Percentiles rank a stretch among this genome's conserved stretches.
These are phyloP conservation scores for Chirona hameri DNA, from an alignment of 2,888 invertebrate genomes.

Conservation along the genomic window DNA sequence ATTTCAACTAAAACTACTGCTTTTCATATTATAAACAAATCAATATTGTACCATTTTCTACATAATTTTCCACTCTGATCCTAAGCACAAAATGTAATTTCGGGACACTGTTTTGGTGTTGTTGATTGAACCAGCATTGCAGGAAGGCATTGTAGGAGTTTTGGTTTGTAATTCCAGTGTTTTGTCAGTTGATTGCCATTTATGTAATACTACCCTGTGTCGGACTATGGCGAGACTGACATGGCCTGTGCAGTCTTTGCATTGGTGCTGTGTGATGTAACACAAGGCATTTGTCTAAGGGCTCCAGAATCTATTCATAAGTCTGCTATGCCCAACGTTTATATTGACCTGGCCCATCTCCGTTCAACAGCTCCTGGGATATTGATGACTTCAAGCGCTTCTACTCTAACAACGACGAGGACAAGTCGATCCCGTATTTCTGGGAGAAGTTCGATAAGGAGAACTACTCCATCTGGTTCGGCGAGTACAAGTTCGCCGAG, in stretches of 20 bases:
- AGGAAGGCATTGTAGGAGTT: no score
- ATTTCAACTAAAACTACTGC: no score
- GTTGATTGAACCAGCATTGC: no score
- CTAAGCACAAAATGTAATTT: no score
- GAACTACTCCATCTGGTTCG: constrained; percentile 94
- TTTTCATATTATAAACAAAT: no score
- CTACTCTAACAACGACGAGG: constrained; percentile 94
- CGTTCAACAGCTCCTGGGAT: constrained; percentile 68
- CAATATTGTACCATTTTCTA: no score
- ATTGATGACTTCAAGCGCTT: constrained; percentile 96
- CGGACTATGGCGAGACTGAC: background rate
- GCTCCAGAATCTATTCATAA: background rate
- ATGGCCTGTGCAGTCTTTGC: background rate
- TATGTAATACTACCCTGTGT: constrained; percentile 11
- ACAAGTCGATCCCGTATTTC: constrained; percentile 92
- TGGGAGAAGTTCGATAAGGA: constrained; percentile 97
- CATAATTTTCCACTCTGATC: no score
- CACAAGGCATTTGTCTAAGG: constrained; percentile 5
- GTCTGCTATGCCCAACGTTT: no score
- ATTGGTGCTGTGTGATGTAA: background rate
- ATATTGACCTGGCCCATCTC: background rate
- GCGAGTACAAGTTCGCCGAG: constrained; percentile 93
- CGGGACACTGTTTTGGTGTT: no score
- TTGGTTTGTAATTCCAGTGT: no score
- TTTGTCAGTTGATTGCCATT: no score